These are phyloP conservation scores for Bruchidius siliquastri DNA, from an alignment of 2,888 invertebrate species.

Conservation along the genomic window DNA sequence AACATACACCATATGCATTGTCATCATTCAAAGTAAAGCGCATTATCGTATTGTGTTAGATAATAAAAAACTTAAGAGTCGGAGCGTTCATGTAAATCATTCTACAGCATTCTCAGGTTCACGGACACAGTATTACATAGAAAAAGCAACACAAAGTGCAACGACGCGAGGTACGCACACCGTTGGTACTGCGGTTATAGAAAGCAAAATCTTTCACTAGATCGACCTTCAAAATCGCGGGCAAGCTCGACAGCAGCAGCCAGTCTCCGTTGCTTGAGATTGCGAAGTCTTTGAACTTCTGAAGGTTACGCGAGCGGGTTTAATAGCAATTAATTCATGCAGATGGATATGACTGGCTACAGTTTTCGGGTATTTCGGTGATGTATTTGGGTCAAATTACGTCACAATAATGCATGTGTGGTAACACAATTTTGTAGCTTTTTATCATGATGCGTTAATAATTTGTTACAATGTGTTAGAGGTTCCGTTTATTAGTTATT, in stretches of 20 bases:
- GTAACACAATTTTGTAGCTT: background rate
- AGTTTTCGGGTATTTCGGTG: background rate
- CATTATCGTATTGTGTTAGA: background rate
- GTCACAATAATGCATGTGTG: background rate
- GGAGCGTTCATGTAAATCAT: background rate
- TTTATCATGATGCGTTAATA: too few species aligned
- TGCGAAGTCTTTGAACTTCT: background rate
- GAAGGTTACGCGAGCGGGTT: background rate
- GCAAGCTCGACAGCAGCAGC: background rate
- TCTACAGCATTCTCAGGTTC: background rate
- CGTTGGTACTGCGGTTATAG: background rate
- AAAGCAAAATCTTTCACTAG: background rate
- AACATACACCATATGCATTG: background rate
- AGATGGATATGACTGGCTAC: background rate
- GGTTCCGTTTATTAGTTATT: too few species aligned
- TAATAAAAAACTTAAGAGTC: background rate
- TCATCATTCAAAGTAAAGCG: background rate
- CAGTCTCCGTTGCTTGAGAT: background rate
- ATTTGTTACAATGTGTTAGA: too few species aligned
- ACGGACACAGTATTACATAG: background rate
- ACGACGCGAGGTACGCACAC: background rate
- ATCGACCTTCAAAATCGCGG: background rate
- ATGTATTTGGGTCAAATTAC: background rate
- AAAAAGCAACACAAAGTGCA: background rate
- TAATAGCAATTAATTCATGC: background rate